Percentiles rank a stretch among this genome's conserved stretches.
These are phyloP conservation scores for Etheostoma perlongum DNA, from an alignment of 2,797 vertebrate species.

Conservation along the genomic window DNA sequence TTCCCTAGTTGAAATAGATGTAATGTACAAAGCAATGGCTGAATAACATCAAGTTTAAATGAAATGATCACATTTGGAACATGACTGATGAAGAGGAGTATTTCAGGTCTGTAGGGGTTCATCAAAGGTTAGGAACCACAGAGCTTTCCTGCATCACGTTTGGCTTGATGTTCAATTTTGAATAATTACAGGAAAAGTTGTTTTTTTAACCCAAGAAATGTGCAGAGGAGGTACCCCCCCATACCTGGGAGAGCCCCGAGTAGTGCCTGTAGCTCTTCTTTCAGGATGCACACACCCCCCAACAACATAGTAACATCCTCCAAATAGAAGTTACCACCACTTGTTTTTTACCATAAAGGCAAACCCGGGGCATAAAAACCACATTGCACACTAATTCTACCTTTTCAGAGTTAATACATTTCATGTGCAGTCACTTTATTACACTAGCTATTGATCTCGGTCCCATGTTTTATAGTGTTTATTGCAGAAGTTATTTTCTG, in stretches of 20 bases:
- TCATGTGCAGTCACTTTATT: neutral
- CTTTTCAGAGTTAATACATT: neutral
- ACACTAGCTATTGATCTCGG: neutral
- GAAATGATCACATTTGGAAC: neutral
- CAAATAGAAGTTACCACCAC: neutral
- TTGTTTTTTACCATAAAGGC: neutral
- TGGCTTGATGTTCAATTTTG: neutral
- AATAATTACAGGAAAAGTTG: neutral
- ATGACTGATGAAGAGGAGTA: neutral
- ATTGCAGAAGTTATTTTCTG: neutral
- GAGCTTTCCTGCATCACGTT: neutral
- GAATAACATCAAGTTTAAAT: too few species aligned
- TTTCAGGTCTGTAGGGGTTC: neutral
- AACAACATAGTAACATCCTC: neutral
- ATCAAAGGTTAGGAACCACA: neutral
- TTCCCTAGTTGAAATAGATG: too few species aligned
- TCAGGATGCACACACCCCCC: conserved; percentile 9
- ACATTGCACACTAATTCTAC: neutral
- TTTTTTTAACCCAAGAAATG: neutral
- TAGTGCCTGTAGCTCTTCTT: neutral
- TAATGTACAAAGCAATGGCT: too few species aligned
- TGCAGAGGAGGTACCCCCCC: neutral
- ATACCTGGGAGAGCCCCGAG: too few species aligned
- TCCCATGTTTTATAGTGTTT: neutral
- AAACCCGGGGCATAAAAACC: neutral